A percentile compares a stretch with the other conserved stretches of the same genome.
Conservation (phyloP, 2,888 invertebrate species). For the Trachelus troglodyta region DNA sequence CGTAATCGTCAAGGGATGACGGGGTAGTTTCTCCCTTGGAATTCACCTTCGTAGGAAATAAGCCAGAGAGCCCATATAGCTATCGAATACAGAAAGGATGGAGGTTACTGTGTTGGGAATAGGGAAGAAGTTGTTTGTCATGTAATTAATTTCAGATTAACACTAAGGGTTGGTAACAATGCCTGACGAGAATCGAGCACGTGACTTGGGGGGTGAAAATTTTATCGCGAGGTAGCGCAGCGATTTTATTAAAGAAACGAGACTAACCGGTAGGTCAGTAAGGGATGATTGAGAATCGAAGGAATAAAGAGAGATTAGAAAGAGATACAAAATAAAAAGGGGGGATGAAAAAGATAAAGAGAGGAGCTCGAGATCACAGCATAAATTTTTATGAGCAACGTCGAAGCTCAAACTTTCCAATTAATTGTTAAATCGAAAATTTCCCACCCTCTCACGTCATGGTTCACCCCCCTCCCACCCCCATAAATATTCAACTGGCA, state of each 20-base stretch:
- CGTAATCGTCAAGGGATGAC: conserved; percentile 1
- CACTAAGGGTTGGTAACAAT: conserved; percentile 6
- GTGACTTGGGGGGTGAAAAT: background rate
- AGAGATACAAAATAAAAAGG: background rate
- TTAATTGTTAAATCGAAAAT: conserved; percentile 25
- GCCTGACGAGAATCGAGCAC: background rate
- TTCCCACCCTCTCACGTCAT: background rate
- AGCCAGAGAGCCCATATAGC: background rate
- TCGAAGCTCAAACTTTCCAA: conserved; percentile 18
- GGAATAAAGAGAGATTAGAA: background rate
- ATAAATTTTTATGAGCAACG: conserved; percentile 17
- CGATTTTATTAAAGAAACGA: background rate
- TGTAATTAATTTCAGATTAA: conserved; percentile 51
- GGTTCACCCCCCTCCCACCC: background rate
- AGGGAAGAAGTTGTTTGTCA: conserved; percentile 44
- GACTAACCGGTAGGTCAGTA: background rate
- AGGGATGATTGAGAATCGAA: background rate
- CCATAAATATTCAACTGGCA: conserved; percentile 23
- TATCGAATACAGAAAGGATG: background rate
- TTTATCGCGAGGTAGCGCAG: background rate
- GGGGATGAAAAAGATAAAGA: background rate
- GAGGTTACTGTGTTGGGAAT: background rate
- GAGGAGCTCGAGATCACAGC: conserved; percentile 8
- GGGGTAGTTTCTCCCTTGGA: background rate
- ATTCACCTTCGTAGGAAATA: background rate